Conservation (phyloP, 2,888 invertebrate genomes). For the Rhagium mordax region DNA sequence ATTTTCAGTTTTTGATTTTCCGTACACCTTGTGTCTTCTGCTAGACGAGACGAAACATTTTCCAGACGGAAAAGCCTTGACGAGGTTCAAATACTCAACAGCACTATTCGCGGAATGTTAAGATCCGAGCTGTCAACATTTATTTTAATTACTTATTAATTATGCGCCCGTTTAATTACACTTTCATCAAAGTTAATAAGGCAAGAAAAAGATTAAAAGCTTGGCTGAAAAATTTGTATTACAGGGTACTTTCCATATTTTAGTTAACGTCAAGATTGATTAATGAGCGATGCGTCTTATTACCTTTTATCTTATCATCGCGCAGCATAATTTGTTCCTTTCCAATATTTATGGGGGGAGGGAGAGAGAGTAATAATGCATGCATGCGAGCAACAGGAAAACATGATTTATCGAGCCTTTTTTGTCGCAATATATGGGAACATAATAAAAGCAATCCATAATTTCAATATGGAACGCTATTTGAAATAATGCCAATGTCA, state of each 20-base stretch:
- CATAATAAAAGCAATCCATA: conserved; percentile 29
- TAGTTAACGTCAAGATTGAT: conserved; percentile 30
- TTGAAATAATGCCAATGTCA: conserved; percentile 30
- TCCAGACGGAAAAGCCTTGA: too few relatives aligned
- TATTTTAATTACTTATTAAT: conserved; percentile 33
- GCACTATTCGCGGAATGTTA: neutral
- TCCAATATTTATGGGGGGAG: conserved; percentile 23
- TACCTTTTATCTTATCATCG: conserved; percentile 30
- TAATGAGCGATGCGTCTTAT: conserved; percentile 24
- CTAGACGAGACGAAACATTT: too few relatives aligned
- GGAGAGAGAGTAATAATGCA: conserved; percentile 19
- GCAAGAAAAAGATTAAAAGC: conserved; percentile 34
- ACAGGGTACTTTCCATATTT: conserved; percentile 31
- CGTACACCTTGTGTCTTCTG: too few relatives aligned
- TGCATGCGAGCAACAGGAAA: conserved; percentile 34
- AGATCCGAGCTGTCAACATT: conserved; percentile 24
- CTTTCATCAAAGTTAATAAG: conserved; percentile 33
- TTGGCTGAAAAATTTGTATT: conserved; percentile 29
- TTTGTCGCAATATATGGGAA: conserved; percentile 29
- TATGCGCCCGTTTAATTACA: conserved; percentile 23
- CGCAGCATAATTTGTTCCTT: conserved; percentile 26
- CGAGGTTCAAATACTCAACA: neutral
- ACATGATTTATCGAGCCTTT: conserved; percentile 27
- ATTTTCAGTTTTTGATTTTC: too few relatives aligned
- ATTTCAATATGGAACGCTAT: conserved; percentile 24